Evolutionary conservation across 92 coral and sea anemone species (phyloP).

Genomic region (Galaxea fascicularis): DNA sequence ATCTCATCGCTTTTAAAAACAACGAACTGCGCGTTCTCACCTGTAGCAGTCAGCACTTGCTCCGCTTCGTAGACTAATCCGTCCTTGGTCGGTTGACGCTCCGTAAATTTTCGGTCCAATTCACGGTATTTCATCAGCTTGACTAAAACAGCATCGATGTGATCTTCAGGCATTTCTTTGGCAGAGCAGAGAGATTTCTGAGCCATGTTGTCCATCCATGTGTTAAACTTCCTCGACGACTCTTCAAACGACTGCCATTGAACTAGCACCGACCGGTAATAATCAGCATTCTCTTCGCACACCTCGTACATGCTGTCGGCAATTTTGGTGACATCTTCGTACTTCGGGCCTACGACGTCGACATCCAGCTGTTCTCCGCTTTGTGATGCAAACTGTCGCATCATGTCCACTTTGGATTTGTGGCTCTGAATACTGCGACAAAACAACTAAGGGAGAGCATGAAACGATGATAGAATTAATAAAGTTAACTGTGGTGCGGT

Average conservation of each 20-base stretch:
- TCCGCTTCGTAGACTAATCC: slow-evolving; percentile 90
- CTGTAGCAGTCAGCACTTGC: slow-evolving; percentile 89
- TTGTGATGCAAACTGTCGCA: slow-evolving; percentile 72
- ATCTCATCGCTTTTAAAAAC: too few relatives aligned
- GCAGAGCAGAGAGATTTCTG: slow-evolving; percentile 71
- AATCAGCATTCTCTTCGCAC: slow-evolving; percentile 84
- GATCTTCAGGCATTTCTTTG: slow-evolving; percentile 77
- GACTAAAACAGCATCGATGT: slow-evolving; percentile 82
- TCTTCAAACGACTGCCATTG: slow-evolving; percentile 96
- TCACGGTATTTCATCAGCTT: slow-evolving; percentile 92
- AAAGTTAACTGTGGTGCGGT: too few relatives aligned
- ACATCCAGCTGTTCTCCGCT: slow-evolving; percentile 59
- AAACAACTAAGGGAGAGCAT: slow-evolving; percentile 52
- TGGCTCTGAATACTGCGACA: slow-evolving; percentile 82
- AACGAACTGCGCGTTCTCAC: slow-evolving; percentile 29
- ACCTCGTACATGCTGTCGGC: slow-evolving; percentile 90
- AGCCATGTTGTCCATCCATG: slow-evolving; percentile 81
- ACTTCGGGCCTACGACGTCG: slow-evolving; percentile 61
- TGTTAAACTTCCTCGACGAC: slow-evolving; percentile 67
- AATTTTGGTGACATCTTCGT: slow-evolving; percentile 75
- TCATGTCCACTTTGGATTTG: slow-evolving; percentile 79
- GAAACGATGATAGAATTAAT: not conserved
- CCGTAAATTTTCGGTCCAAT: slow-evolving; percentile 90
- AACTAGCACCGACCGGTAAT: slow-evolving; percentile 79
- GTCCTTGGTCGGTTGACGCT: slow-evolving; percentile 86